A percentile compares a stretch with the other conserved stretches of the same genome.
phyloP scores from a whole-genome alignment of 2,888 invertebrate species.

The Eudasyphora cyanicolor region DNA sequence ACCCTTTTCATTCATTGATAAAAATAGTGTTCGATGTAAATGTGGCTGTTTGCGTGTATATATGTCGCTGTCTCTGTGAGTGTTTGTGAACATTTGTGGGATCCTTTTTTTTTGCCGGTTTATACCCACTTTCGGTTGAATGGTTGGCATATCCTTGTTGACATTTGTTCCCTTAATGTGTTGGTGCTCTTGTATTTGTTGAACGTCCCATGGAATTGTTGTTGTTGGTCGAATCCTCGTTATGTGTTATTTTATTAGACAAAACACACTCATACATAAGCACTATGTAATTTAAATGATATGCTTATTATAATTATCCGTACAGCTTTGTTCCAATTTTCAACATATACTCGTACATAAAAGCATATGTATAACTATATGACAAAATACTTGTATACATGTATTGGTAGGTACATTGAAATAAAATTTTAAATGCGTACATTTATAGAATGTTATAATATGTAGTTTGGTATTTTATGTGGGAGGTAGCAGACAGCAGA shows the following conservation, averaged over 20 bases:
- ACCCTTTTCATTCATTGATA: constrained; percentile 17
- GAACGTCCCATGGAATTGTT: neutral
- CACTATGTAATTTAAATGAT: constrained; percentile 35
- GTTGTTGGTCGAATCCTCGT: neutral
- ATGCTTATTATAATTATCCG: constrained; percentile 30
- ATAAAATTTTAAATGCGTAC: too few relatives aligned
- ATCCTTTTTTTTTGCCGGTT: neutral
- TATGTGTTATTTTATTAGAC: constrained; percentile 1
- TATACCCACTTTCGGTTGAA: constrained; percentile 2
- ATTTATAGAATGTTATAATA: too few relatives aligned
- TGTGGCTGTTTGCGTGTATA: neutral
- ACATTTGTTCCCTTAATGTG: constrained; percentile 36
- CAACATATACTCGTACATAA: too few relatives aligned
- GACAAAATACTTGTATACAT: too few relatives aligned
- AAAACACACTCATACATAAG: neutral
- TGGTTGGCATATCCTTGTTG: constrained; percentile 42
- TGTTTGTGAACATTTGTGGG: neutral
- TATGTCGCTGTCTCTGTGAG: too few relatives aligned
- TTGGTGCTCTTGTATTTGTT: neutral
- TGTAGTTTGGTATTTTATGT: too few relatives aligned
- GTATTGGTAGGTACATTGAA: too few relatives aligned
- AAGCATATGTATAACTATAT: too few relatives aligned
- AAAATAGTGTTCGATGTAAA: constrained; percentile 3
- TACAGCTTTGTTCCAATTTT: too few relatives aligned
- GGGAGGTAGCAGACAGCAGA: too few relatives aligned